Percentiles rank a stretch among this genome's conserved stretches.
Evolutionary conservation across 2,797 vertebrate species (phyloP).

Genomic region (Nasua narica): DNA sequence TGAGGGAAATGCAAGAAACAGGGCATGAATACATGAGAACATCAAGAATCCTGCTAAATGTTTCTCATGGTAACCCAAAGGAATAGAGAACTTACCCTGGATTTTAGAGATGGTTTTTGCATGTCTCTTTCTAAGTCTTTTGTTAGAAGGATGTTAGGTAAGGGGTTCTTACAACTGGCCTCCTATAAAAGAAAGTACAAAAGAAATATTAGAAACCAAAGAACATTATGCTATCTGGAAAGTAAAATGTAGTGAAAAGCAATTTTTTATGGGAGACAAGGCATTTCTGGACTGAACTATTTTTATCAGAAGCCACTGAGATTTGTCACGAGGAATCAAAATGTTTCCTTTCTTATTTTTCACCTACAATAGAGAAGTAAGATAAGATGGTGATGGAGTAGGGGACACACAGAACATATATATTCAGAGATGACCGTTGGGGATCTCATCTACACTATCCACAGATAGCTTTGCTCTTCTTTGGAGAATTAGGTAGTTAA

Average conservation of each 20-base stretch:
- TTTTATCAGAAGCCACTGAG: background rate
- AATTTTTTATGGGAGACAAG: background rate
- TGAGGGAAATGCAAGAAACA: background rate
- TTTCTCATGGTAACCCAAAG: background rate
- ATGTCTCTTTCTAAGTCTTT: conserved; percentile 2
- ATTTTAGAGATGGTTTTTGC: conserved; percentile 3
- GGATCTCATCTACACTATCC: background rate
- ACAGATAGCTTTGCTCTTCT: background rate
- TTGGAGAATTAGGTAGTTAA: background rate
- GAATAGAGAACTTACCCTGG: background rate
- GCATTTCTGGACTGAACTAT: background rate
- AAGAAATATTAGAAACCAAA: background rate
- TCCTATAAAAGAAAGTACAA: conserved; percentile 45
- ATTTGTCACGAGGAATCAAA: background rate
- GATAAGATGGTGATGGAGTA: background rate
- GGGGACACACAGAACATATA: background rate
- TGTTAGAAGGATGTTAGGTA: conserved; percentile 19
- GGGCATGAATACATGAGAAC: background rate
- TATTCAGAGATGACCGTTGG: background rate
- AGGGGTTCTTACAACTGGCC: background rate
- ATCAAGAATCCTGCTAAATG: background rate
- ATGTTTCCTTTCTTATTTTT: background rate
- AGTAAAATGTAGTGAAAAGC: background rate
- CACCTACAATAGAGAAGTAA: background rate
- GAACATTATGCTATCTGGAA: background rate